Conservation (phyloP, 1,140 invertebrate species). For the Drosophila sechellia region DNA sequence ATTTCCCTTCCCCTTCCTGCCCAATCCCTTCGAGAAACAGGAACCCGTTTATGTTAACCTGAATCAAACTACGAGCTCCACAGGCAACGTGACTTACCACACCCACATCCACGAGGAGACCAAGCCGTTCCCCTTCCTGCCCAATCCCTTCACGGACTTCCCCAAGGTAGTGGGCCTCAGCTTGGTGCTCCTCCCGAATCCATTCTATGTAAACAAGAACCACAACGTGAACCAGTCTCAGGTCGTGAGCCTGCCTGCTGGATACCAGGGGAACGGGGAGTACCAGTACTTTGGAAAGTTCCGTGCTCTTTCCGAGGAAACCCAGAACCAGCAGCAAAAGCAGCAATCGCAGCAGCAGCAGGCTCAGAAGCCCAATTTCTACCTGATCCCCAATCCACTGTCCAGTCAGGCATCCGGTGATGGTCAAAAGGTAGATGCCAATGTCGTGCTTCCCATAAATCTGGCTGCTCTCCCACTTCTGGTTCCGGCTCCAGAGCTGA, state of each 20-base stretch:
- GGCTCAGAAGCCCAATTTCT: slow-evolving; percentile 24
- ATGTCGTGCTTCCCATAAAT: slow-evolving; percentile 34
- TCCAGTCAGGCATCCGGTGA: slow-evolving; percentile 2
- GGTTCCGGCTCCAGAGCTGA: slow-evolving; percentile 18
- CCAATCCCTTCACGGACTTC: slow-evolving; percentile 55
- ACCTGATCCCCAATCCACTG: slow-evolving; percentile 46
- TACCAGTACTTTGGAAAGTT: slow-evolving; percentile 23
- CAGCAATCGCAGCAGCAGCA: slow-evolving; percentile 2
- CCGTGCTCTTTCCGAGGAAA: slow-evolving; percentile 20
- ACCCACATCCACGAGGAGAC: slow-evolving; percentile 19
- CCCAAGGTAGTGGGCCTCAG: slow-evolving; percentile 49
- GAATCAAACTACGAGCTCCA: not conserved
- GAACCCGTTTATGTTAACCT: slow-evolving; percentile 14
- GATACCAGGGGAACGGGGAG: not conserved
- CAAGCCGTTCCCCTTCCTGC: slow-evolving; percentile 50
- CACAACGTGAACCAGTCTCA: not conserved
- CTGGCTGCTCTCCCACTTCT: slow-evolving; percentile 37
- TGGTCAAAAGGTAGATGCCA: slow-evolving; percentile 15
- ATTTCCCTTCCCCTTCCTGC: slow-evolving; percentile 46
- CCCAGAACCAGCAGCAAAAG: not conserved
- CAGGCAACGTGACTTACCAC: slow-evolving; percentile 24
- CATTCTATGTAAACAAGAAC: slow-evolving; percentile 31
- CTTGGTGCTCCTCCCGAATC: slow-evolving; percentile 41
- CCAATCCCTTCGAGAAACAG: slow-evolving; percentile 62
- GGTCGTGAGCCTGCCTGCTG: not conserved